Conservation (phyloP, 2,797 vertebrate genomes). For the Coluber constrictor region DNA sequence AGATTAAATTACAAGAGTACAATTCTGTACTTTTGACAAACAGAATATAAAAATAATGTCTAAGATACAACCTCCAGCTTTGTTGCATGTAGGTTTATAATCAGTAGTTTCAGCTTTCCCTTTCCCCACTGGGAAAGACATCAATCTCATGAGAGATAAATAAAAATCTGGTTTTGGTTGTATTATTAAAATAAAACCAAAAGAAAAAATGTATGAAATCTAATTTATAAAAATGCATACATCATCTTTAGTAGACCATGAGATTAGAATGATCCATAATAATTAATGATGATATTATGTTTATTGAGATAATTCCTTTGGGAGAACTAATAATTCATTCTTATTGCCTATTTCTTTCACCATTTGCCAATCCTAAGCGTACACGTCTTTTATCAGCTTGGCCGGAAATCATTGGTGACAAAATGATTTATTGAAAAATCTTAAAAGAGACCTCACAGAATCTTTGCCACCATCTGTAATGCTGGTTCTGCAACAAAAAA, state of each 20-base stretch:
- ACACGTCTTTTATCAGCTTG: too few species aligned
- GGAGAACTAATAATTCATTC: too few species aligned
- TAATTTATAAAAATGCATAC: neutral
- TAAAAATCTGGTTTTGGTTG: neutral
- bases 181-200: neutral
- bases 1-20: neutral
- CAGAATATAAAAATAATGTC: neutral
- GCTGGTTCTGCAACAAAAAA: too few species aligned
- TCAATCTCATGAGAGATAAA: neutral
- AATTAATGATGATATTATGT: neutral
- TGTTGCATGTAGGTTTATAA: neutral
- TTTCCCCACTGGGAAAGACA: neutral
- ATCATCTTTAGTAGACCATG: neutral
- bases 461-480: too few species aligned
- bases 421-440: too few species aligned
- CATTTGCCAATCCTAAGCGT: too few species aligned
- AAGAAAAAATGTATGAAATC: neutral
- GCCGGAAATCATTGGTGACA: too few species aligned
- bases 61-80: neutral
- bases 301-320: too few species aligned
- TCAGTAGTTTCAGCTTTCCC: neutral
- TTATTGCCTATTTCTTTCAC: too few species aligned
- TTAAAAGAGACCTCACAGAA: too few species aligned
- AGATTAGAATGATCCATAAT: neutral
- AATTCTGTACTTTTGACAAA: neutral